Percentiles rank a stretch among this genome's conserved stretches.
Conservation (phyloP, 1,140 invertebrate genomes). For the Planococcus citri region DNA sequence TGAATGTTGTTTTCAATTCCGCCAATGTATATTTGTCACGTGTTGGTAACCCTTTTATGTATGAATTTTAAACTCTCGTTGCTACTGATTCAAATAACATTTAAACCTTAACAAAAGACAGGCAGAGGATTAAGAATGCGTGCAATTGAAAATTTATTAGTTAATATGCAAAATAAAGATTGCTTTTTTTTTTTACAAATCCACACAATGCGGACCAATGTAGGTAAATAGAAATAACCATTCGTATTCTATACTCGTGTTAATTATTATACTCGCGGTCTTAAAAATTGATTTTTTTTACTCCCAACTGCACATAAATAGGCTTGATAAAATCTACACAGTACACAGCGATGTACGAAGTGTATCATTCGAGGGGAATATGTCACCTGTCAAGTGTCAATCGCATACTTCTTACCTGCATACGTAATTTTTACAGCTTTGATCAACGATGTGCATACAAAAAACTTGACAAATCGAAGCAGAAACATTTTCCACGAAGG, state of each 20-base stretch:
- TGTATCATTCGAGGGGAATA: background rate
- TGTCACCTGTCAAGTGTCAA: background rate
- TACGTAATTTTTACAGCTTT: background rate
- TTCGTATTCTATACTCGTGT: background rate
- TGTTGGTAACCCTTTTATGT: conserved; percentile 15
- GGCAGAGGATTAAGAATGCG: background rate
- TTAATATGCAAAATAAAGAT: no score
- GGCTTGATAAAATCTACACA: background rate
- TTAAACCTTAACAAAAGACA: background rate
- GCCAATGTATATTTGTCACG: conserved; percentile 8
- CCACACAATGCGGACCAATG: no score
- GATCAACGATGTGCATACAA: background rate
- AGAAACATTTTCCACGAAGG: no score
- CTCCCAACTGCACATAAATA: background rate
- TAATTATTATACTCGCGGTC: background rate
- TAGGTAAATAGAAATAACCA: no score
- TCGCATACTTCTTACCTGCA: background rate
- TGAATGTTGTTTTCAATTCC: background rate
- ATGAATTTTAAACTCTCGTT: conserved; percentile 1
- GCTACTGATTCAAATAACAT: conserved; percentile 8
- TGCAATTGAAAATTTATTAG: background rate
- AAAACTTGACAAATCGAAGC: background rate
- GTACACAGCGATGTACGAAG: background rate
- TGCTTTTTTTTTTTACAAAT: no score
- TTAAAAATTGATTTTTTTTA: background rate